These are phyloP conservation scores for Bellardia bayeri DNA, from an alignment of 2,888 invertebrate genomes.

Conservation along the genomic window DNA sequence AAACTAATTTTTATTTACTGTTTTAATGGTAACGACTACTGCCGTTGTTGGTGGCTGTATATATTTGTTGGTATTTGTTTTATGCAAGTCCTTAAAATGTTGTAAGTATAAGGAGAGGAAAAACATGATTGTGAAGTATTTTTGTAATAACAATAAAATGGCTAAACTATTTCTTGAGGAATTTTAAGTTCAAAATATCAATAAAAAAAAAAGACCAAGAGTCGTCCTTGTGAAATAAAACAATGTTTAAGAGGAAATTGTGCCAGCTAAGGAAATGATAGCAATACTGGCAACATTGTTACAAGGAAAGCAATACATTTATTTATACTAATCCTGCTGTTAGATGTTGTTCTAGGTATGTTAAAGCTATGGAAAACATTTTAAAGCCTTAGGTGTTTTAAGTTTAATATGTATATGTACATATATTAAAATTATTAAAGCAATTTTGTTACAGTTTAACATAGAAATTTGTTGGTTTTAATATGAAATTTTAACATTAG, in stretches of 20 bases:
- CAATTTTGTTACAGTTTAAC: not conserved
- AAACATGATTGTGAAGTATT: constrained; percentile 11
- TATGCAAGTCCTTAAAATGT: constrained; percentile 25
- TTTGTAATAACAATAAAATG: constrained; percentile 59
- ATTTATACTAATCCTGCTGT: constrained; percentile 17
- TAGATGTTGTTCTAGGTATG: not conserved
- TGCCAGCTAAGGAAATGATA: constrained; percentile 15
- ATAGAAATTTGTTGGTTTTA: not conserved
- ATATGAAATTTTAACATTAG: not conserved
- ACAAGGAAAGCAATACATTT: not conserved
- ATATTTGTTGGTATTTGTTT: not conserved
- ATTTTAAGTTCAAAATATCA: constrained; percentile 64
- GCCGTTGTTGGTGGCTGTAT: not conserved
- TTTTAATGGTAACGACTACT: constrained; percentile 51
- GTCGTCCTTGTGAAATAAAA: not conserved
- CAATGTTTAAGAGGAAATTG: constrained; percentile 10
- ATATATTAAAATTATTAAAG: not conserved
- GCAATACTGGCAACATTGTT: constrained; percentile 2
- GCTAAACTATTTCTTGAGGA: constrained; percentile 61
- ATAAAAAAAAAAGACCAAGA: constrained; percentile 23
- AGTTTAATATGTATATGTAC: not conserved
- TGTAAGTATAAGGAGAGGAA: not conserved
- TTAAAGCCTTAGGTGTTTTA: constrained; percentile 28
- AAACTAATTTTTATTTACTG: constrained; percentile 62
- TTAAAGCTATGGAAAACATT: not conserved